Evolutionary conservation across 1,140 invertebrate species (phyloP).

Genomic region (Frieseomelitta varia): DNA sequence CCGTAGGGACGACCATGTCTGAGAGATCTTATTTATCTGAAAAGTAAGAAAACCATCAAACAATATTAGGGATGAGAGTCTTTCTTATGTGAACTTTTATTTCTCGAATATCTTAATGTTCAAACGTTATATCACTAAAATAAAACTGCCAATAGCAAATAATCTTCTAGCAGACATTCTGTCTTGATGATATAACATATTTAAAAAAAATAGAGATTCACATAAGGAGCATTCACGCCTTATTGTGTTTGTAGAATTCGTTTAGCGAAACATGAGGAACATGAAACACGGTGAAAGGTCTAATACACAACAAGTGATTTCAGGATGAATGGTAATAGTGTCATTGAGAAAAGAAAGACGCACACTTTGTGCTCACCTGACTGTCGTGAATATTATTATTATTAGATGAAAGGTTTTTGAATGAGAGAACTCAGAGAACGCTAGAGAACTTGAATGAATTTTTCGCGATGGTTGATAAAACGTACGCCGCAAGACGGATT

Average conservation of each 20-base stretch:
- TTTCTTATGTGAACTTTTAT: too few relatives aligned
- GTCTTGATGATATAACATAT: too few relatives aligned
- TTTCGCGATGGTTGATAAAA: neutral
- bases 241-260: neutral
- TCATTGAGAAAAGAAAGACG: neutral
- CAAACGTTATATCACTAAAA: too few relatives aligned
- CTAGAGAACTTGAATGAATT: conserved; percentile 24
- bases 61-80: neutral
- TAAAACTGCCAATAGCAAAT: too few relatives aligned
- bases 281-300: neutral
- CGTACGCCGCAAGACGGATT: neutral
- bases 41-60: conserved; percentile 20
- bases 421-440: neutral
- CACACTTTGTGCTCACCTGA: conserved; percentile 20
- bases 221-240: too few relatives aligned
- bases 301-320: neutral
- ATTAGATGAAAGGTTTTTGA: neutral
- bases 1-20: conserved; percentile 73
- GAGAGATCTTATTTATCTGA: conserved; percentile 11
- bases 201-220: too few relatives aligned
- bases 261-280: neutral
- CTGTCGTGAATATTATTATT: conserved; percentile 9
- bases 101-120: too few relatives aligned
- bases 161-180: too few relatives aligned
- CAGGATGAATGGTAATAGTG: too few relatives aligned